These are phyloP conservation scores for Agriopis aurantiaria DNA, from an alignment of 2,888 invertebrate genomes.

Conservation along the genomic window DNA sequence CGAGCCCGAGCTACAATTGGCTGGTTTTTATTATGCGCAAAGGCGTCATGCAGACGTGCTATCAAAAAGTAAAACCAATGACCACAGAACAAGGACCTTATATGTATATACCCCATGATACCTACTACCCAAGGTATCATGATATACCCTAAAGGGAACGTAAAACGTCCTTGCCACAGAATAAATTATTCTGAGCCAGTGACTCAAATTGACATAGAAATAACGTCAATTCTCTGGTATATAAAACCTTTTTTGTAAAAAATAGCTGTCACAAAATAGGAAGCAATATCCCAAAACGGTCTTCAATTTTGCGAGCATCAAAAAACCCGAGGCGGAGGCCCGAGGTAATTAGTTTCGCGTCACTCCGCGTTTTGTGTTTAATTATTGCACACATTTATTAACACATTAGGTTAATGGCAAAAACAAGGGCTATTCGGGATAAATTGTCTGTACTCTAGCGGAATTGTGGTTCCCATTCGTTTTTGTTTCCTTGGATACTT, in stretches of 20 bases:
- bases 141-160: too few species aligned
- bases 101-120: too few species aligned
- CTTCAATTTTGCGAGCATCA: constrained; percentile 27
- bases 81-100: too few species aligned
- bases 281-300: constrained; percentile 31
- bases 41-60: too few species aligned
- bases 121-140: too few species aligned
- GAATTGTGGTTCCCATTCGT: constrained; percentile 21
- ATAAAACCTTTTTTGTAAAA: neutral
- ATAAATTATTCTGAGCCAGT: too few species aligned
- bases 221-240: neutral
- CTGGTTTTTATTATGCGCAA: too few species aligned
- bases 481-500: constrained; percentile 17
- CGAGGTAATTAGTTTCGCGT: constrained; percentile 73
- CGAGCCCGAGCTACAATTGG: too few species aligned
- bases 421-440: constrained; percentile 77
- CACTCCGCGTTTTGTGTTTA: constrained; percentile 73
- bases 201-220: too few species aligned
- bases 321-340: constrained; percentile 52
- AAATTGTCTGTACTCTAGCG: constrained; percentile 66
- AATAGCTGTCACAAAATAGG: constrained; percentile 13
- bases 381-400: constrained; percentile 83
- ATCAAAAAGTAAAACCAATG: too few species aligned
- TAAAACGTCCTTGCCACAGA: too few species aligned
- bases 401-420: constrained; percentile 81